Evolutionary conservation across 2,113 vertebrate species (phyloP), one percentile per base, ranked within the genome.

Genomic region (Periophthalmus modestus): DNA sequence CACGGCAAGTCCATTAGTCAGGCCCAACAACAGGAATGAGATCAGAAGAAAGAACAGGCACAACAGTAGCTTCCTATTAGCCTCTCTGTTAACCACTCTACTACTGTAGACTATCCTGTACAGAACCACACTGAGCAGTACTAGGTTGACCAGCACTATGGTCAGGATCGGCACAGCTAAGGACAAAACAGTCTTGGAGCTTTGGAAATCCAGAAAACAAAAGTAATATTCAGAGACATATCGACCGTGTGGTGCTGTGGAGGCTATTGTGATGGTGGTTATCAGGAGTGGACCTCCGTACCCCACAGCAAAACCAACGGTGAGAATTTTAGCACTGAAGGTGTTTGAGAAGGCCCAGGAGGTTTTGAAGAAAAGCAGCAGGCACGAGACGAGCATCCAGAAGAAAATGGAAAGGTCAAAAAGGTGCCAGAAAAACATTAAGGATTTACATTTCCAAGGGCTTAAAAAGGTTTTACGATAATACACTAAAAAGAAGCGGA

Each of bases 401-500:
- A 96, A 97, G 85, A 97, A 96, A 69, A 96, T 63, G 23, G 93
- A 88, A 2, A 97, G 93, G 76, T 96, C 96, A 76, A 91, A 91
- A 12, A 90, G 71, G 67, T 91, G 90, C 66, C 86, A 82, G 14
- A 91, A 89, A 78, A 92, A 95, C 81, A 94, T 94, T 43, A 92
- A 90, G 0, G 87, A 87, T 0, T 80, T 84, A 78, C 96, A 96
- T 23, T 7, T 19, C 34, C 73, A 24, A 82, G 0, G 9, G 77
- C 63, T 39, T 85, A 0, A 2, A 1, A 0, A 67, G 0, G 6
- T 24, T 1, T 0, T 54, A 9, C 19, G 23, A 82, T 62, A 59
- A 81, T 55, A 95, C 63, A 14, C 88, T 85, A 89, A 89, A 83
- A 87, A 90, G 11, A 88, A 81, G 67, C 33, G 3, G 14, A 28